These are phyloP conservation scores for Hypanus sabinus DNA, from an alignment of 2,113 vertebrate species.

Conservation along the genomic window DNA sequence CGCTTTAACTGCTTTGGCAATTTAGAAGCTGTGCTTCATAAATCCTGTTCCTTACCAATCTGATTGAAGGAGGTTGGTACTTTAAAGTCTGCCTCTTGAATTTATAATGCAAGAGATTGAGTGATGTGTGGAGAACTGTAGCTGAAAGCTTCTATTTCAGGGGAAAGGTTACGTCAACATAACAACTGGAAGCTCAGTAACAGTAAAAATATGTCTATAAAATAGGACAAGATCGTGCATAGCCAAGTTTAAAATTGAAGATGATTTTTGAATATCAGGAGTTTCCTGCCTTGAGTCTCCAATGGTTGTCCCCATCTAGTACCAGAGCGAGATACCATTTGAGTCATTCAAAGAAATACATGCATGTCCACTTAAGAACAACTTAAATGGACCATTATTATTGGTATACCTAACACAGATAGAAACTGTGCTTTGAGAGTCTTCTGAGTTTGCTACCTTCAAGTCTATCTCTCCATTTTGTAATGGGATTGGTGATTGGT, in stretches of 20 bases:
- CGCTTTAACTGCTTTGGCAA: neutral
- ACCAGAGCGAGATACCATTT: neutral
- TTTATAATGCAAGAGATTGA: neutral
- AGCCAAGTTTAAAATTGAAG: neutral
- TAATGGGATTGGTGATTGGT: no score
- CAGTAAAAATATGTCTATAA: neutral
- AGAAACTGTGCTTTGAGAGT: no score
- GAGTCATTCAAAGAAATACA: neutral
- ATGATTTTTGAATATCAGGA: neutral
- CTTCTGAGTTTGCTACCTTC: no score
- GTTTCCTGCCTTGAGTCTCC: neutral
- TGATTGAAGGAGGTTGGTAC: neutral
- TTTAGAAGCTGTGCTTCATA: neutral
- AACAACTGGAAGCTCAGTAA: neutral
- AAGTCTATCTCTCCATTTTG: neutral
- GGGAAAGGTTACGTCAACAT: neutral
- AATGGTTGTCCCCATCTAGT: neutral
- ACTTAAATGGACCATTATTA: neutral
- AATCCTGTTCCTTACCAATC: neutral
- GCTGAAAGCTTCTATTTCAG: neutral
- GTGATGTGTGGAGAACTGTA: neutral
- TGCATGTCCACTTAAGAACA: neutral
- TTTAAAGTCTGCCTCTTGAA: neutral
- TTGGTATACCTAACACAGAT: no score
- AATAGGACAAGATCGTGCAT: neutral